Evolutionary conservation across 2,888 invertebrate genomes (phyloP), one percentile per base, ranked within the genome.

Genomic region (Stomorhina lunata): DNA sequence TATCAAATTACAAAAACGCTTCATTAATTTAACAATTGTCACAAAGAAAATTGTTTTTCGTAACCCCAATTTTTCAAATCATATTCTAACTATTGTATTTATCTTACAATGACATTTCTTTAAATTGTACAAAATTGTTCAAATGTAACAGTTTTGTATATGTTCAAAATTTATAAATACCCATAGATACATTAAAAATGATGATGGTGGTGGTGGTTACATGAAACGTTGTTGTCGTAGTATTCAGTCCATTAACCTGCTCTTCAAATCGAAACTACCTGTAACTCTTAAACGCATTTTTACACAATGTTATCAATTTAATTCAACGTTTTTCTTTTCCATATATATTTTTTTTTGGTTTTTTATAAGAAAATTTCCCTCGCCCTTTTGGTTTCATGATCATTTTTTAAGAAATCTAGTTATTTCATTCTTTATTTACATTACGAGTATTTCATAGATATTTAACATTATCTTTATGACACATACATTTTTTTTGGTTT

Each of bases 381-480:
- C 20, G 4, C 22, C 4, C 9, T 45, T 43, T 15, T 40, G 15
- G 4, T 15, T 15, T 2, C 1, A 7, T 48, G 17, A 17, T 9
- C 15, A 9, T 48, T 22, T 48, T 9, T 48, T 10, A 22, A 22
- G 1, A 48, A 48, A 48, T 48, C 48, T 48, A 22, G 27, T 43
- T 7, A 27, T 63, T 63, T 43, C 22, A 43, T 63, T 63, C 43
- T 43, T 63, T 63, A 63, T 63, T 53, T 53, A 53, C n/a, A 4
- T n/a, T n/a, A n/a, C n/a, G n/a, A n/a, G n/a, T 2, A 27, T 27
- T 53, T n/a, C n/a, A 48, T 48, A 22, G 9, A n/a, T n/a, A n/a
- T n/a, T n/a, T n/a, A n/a, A n/a, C n/a, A n/a, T 43, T 43, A 43
- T 43, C 17, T 43, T 17, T 34, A 34, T 34, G 34, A 34, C 57